A percentile compares a stretch with the other conserved stretches of the same genome.
Evolutionary conservation across 1,140 invertebrate genomes (phyloP).

Genomic region (Orchestia grillus): DNA sequence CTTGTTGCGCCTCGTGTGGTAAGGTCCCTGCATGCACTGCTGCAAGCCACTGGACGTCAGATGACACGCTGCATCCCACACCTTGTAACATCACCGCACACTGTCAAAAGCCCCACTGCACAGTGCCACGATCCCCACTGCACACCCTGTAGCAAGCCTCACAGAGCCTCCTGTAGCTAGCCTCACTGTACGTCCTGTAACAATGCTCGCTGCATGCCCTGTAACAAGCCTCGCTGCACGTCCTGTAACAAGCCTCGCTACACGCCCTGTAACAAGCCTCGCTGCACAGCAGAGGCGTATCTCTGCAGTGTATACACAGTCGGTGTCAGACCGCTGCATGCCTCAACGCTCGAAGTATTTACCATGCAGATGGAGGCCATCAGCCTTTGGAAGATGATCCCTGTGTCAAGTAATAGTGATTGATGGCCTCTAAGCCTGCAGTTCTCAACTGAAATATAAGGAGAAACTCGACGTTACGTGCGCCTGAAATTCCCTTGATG

Average conservation of each 20-base stretch:
- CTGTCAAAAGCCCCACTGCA: too few species aligned
- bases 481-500: background rate
- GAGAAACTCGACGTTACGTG: background rate
- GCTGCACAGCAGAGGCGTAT: background rate
- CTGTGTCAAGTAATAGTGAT: slow-evolving; percentile 53
- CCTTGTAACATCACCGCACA: background rate
- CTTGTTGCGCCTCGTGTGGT: too few species aligned
- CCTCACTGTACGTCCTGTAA: background rate
- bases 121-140: too few species aligned
- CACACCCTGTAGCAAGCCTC: background rate
- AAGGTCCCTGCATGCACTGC: background rate
- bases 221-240: background rate
- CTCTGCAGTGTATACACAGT: background rate
- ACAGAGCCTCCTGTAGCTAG: background rate
- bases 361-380: slow-evolving; percentile 43
- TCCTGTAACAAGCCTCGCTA: background rate
- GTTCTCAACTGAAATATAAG: slow-evolving; percentile 3
- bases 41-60: too few species aligned
- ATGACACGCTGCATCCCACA: background rate
- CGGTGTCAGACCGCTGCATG: background rate
- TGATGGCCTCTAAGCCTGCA: slow-evolving; percentile 1
- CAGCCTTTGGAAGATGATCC: slow-evolving; percentile 14
- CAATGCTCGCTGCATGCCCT: background rate
- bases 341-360: slow-evolving; percentile 5
- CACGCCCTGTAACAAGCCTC: background rate